A percentile compares a stretch with the other conserved stretches of the same genome.
Conservation (phyloP, 2,888 invertebrate genomes). For the Apomyelois bistriatella region DNA sequence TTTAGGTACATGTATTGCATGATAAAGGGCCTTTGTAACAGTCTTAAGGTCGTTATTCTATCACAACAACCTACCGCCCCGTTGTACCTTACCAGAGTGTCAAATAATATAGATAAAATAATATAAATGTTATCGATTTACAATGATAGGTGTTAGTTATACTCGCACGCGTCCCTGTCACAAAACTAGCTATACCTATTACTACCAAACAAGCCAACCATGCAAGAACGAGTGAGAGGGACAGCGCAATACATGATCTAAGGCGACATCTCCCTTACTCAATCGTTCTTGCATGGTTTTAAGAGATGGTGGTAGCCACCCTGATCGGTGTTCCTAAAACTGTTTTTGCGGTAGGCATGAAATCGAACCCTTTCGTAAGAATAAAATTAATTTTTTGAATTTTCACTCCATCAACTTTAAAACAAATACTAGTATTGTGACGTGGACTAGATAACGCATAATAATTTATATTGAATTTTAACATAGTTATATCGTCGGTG, state of each 20-base stretch:
- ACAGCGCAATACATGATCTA: too few species aligned
- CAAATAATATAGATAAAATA: conserved; percentile 6
- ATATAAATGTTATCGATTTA: conserved; percentile 11
- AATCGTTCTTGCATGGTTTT: too few species aligned
- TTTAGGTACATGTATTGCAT: neutral
- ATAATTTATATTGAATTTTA: conserved; percentile 9
- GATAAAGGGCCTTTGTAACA: neutral
- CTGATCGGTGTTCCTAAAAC: too few species aligned
- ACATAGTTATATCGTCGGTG: neutral
- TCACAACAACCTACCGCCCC: neutral
- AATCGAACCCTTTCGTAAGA: too few species aligned
- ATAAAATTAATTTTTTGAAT: too few species aligned
- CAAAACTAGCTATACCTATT: neutral
- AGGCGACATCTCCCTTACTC: too few species aligned
- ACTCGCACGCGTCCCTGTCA: neutral
- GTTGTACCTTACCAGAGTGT: neutral
- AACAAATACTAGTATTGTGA: neutral
- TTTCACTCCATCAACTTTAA: too few species aligned
- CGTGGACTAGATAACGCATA: neutral
- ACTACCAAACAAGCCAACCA: neutral
- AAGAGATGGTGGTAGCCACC: neutral
- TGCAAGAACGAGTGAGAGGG: neutral
- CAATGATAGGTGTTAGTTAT: conserved; percentile 3
- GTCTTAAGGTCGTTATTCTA: neutral
- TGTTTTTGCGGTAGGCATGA: too few species aligned